Evolutionary conservation across 2,888 invertebrate species (phyloP), one percentile per base, ranked within the genome.

Genomic region (Patella ulyssiponensis): DNA sequence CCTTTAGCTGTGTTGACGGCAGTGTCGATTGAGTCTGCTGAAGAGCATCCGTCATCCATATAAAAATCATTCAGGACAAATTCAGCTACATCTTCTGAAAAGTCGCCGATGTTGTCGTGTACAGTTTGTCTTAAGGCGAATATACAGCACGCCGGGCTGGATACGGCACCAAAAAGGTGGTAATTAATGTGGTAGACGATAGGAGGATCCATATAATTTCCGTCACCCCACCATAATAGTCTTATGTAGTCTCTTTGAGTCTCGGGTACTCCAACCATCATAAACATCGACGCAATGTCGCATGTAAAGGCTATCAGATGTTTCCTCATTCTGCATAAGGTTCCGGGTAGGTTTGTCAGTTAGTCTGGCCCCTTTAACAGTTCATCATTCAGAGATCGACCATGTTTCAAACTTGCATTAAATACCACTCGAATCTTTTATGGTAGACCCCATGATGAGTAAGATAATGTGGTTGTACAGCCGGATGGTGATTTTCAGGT

Each of bases 331-430:
- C 54, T 54, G 44, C 76, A 79, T 4, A 82, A 73, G 1, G 83
- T 79, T 4, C 84, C 82, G 53, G 81, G 33, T 9, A 81, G 52
- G 1, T 33, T 69, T 71, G 80, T 82, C 11, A 69, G 79, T 2
- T 27, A 27, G 27, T 27, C 27, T 27, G 27, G 27, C 1, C 27
- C 27, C 27, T 27, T 27, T 27, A 44, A 77, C 20, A 79, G 70
- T 72, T 81, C 75, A 17, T 76, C 56, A 44, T 82, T 85, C 15
- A 83, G 53, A 0, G 74, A 74, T 14, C 14, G 1, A 12, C 69
- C 53, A 58, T 75, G 82, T 17, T 27, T 70, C 3, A 82, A 80
- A 27, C 79, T 80, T 51, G 81, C 82, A 64, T 83, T 82, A 53
- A 85, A 85, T 1, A 82, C 82, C 1, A 83, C 76, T 0, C 73